Percentiles rank a stretch among this genome's conserved stretches.
phyloP scores from a whole-genome alignment of 2,113 vertebrate genomes.

The Dolichallabes microphthalmus region DNA sequence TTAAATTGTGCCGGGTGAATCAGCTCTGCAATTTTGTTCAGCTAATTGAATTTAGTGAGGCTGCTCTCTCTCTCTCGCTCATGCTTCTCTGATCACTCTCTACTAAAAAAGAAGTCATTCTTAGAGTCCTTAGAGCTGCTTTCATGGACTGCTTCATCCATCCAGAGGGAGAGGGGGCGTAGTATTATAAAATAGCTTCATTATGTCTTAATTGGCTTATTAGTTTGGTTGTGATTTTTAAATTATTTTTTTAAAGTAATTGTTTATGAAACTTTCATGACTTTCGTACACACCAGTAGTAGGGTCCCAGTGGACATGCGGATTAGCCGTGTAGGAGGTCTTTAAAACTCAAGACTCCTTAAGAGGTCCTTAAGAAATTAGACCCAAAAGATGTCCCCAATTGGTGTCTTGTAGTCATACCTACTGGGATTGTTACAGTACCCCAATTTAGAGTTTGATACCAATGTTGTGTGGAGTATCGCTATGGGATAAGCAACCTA shows the following conservation, averaged over 20 bases:
- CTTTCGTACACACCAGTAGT: background rate
- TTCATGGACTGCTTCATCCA: constrained; percentile 43
- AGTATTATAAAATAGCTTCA: constrained; percentile 19
- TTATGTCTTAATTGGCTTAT: background rate
- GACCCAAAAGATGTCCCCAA: no score
- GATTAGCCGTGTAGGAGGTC: no score
- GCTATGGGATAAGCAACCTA: background rate
- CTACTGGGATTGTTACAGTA: background rate
- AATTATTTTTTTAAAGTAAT: background rate
- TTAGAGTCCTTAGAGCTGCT: constrained; percentile 33
- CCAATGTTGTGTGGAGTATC: background rate
- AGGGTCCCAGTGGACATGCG: no score
- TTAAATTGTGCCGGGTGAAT: constrained; percentile 40
- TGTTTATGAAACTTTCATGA: background rate
- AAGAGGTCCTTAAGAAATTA: no score
- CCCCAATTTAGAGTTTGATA: background rate
- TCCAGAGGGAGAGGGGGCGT: constrained; percentile 18
- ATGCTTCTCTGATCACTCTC: background rate
- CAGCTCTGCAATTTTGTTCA: constrained; percentile 47
- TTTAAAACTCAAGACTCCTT: no score
- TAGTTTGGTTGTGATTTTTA: background rate
- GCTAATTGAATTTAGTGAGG: constrained; percentile 47
- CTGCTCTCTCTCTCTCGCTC: constrained; percentile 20
- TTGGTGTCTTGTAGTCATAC: no score
- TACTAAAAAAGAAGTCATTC: constrained; percentile 18